Base-by-base conservation (phyloP, 2,113 vertebrate species). In the Alosa alosa region DNA sequence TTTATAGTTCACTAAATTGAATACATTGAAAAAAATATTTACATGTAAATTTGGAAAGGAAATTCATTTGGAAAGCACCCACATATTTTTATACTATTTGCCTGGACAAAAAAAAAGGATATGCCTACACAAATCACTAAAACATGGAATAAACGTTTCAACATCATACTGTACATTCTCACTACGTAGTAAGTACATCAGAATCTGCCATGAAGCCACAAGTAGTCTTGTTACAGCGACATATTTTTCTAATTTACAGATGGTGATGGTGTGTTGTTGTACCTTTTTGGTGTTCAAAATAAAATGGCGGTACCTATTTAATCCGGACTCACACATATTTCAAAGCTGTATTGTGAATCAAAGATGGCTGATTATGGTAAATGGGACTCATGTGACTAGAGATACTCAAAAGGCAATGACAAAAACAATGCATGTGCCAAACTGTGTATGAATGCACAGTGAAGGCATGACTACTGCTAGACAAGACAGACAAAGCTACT, bases 91-190 rank as follows among this genome's bases (percentile, higher is more conserved):
- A 25, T 72, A 36, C 25, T 72, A 36, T 31, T 22, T 72, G 25
- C 31, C 64, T 72, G 64, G 64, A 72, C 64, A 36, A 72, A 72
- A 72, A 25, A 13, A 31, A 60, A 60, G 55, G 18, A 60, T 72
- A 72, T 72, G 64, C 9, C 64, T 72, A 36, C 64, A 72, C 64
- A 72, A 72, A 15, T 72, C 64, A 72, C 64, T 72, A 31, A 72
- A 31, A 72, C 31, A 72, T 72, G 64, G 55, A 22, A 91, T 91
- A 89, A 90, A 91, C 92, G 91, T 92, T 91, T 84, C 89, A 86
- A 41, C 75, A 25, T 46, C 39, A 31, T 75, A 41, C 44, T 60
- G 46, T 50, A 17, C 64, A 85, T 55, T 13, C 41, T 81, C 68
- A 85, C 50, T 75, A 45, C 68, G 25, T 20, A 84, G 52, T 47